These are phyloP conservation scores for Ceratosolen solmsi DNA, from an alignment of 1,140 invertebrate genomes.

Conservation along the genomic window DNA sequence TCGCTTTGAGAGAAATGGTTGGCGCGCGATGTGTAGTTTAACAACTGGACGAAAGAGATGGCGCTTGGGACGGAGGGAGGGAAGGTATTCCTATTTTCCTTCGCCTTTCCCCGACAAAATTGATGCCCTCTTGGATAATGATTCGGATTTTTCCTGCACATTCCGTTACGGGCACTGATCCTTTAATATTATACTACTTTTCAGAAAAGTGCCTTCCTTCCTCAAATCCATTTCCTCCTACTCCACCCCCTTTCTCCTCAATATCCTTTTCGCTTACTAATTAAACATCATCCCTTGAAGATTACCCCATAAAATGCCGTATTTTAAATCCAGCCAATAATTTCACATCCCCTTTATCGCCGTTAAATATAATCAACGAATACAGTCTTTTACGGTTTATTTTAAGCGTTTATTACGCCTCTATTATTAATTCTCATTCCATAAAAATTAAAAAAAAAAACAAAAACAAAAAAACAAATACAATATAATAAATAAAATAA, in stretches of 20 bases:
- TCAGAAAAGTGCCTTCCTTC: not conserved
- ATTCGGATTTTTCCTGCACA: not conserved
- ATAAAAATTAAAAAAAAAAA: no score
- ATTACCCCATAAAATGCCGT: not conserved
- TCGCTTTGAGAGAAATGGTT: slow-evolving; percentile 60
- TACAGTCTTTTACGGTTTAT: not conserved
- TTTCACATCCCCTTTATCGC: not conserved
- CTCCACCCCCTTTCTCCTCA: not conserved
- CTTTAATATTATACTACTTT: not conserved
- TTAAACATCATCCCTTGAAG: not conserved
- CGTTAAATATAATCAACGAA: not conserved
- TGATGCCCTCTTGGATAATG: slow-evolving; percentile 28
- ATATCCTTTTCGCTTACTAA: not conserved
- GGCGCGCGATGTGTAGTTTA: slow-evolving; percentile 34
- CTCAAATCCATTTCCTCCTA: not conserved
- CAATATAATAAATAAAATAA: no score
- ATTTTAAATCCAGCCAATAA: not conserved
- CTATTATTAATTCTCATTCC: not conserved
- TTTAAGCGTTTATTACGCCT: not conserved
- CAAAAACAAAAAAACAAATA: no score
- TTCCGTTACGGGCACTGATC: not conserved
- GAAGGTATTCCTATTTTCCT: not conserved
- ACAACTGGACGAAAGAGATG: slow-evolving; percentile 1
- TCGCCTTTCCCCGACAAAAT: not conserved
- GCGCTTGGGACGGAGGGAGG: not conserved